phyloP scores from a whole-genome alignment of 23 tunicate genomes.

The Pegea sp. region DNA sequence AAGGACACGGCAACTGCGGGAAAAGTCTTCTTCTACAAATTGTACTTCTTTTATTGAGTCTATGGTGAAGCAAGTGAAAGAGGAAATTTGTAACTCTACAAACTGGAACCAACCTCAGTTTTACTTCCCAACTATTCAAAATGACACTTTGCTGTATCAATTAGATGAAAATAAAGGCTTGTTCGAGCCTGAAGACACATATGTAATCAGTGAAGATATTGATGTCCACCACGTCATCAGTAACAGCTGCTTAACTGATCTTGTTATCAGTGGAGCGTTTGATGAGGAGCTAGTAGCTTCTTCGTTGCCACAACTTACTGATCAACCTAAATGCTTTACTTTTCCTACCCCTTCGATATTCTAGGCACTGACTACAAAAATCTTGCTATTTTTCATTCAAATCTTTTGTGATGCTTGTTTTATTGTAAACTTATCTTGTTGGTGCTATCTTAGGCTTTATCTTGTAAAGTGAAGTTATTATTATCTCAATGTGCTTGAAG shows the following conservation, averaged over 20 bases:
- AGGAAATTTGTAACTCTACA: constrained; percentile 4
- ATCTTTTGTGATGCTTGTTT: too few relatives aligned
- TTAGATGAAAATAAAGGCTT: constrained; percentile 68
- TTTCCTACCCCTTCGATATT: too few relatives aligned
- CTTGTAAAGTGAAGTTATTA: too few relatives aligned
- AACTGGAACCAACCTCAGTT: constrained; percentile 71
- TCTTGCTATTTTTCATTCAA: too few relatives aligned
- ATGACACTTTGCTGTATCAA: constrained; percentile 63
- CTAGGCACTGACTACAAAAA: too few relatives aligned
- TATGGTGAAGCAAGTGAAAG: constrained; percentile 2
- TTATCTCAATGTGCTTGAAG: too few relatives aligned
- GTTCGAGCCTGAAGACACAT: constrained; percentile 78
- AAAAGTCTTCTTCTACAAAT: too few relatives aligned
- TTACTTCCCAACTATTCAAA: constrained; percentile 88
- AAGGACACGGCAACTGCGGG: constrained; percentile 12
- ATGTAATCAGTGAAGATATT: constrained; percentile 72
- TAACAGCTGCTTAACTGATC: constrained; percentile 60
- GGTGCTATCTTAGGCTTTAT: too few relatives aligned
- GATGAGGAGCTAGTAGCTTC: too few relatives aligned
- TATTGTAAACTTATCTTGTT: too few relatives aligned
- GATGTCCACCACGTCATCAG: constrained; percentile 43
- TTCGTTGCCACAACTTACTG: too few relatives aligned
- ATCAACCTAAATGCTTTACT: too few relatives aligned
- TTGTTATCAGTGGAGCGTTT: constrained; percentile 50
- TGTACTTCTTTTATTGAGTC: neutral